Evolutionary conservation across 2,888 invertebrate genomes (phyloP), one percentile per base, ranked within the genome.

Genomic region (Sipunculus nudus): DNA sequence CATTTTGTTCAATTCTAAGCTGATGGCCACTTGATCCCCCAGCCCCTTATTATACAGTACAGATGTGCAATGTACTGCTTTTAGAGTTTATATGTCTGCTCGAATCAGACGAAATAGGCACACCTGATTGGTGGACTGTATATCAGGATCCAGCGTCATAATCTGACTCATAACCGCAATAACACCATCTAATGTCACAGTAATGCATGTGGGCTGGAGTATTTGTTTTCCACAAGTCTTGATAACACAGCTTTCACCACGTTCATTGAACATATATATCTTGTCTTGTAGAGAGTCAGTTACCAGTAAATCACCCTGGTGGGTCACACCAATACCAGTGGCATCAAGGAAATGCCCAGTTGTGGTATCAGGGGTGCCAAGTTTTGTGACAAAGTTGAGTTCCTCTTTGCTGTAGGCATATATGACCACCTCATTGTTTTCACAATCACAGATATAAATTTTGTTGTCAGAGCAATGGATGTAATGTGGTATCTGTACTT

Each of bases 81-180:
- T n/a, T n/a, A n/a, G n/a, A n/a, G n/a, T n/a, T 53, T 21, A 63
- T n/a, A 57, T 26, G n/a, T 64, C 64, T n/a, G 58, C 57, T 29
- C 47, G 35, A 19, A 64, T 32, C 4, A 57, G 13, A 8, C 61
- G 19, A 54, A 61, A 64, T 26, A 64, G 13, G 25, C 39, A 47
- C 13, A 61, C 55, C 25, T 52, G 32, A 25, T 40, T 23, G 26
- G 25, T 25, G 19, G 45, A 19, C 3, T 48, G 40, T 2, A 26
- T 21, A 8, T 41, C 45, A 5, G 46, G 10, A 29, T 64, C 58
- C 23, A 60, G 25, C 4, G 49, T 35, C 3, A 57, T 47, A 19
- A 59, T 63, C 31, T 63, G 56, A 35, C 65, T 62, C 23, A 58
- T 28, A 8, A 67, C 60, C 2, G 56, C 67, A 2, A 67, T 41